Conservation (phyloP, 2,113 vertebrate genomes). For the Sorex fumeus region DNA sequence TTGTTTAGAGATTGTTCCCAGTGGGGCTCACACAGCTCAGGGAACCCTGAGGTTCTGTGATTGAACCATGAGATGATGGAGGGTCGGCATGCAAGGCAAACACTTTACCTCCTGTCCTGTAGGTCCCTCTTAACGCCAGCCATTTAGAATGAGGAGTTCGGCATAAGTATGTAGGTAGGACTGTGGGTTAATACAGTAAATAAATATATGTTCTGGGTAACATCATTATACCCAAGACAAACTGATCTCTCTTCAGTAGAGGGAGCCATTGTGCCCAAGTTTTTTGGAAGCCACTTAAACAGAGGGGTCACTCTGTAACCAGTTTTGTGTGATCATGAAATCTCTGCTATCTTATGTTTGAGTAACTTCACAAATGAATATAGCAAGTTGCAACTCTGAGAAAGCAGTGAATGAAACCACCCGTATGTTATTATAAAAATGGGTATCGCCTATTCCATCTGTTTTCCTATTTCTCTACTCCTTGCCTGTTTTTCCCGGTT, state of each 20-base stretch:
- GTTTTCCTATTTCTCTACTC: conserved; percentile 57
- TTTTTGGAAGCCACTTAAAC: not conserved
- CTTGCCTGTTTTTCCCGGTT: conserved; percentile 59
- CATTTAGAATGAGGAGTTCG: not conserved
- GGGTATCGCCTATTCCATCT: conserved; percentile 52
- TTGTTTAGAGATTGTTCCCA: no score
- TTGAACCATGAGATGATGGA: no score
- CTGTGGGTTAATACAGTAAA: not conserved
- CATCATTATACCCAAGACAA: not conserved
- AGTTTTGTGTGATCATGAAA: not conserved
- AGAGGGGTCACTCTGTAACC: not conserved
- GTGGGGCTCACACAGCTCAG: no score
- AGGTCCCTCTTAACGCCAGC: not conserved
- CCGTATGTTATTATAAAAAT: conserved; percentile 29
- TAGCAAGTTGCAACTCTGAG: not conserved
- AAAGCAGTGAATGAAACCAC: conserved; percentile 32
- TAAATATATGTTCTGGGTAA: not conserved
- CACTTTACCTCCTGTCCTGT: no score
- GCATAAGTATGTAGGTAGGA: not conserved
- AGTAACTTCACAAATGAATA: not conserved
- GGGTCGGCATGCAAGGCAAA: no score
- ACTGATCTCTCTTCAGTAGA: not conserved
- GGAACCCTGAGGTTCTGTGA: no score
- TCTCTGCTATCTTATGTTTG: not conserved
- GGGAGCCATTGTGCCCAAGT: not conserved